These are phyloP conservation scores for Acrocera orbiculus DNA, from an alignment of 2,888 invertebrate genomes.

Conservation along the genomic window DNA sequence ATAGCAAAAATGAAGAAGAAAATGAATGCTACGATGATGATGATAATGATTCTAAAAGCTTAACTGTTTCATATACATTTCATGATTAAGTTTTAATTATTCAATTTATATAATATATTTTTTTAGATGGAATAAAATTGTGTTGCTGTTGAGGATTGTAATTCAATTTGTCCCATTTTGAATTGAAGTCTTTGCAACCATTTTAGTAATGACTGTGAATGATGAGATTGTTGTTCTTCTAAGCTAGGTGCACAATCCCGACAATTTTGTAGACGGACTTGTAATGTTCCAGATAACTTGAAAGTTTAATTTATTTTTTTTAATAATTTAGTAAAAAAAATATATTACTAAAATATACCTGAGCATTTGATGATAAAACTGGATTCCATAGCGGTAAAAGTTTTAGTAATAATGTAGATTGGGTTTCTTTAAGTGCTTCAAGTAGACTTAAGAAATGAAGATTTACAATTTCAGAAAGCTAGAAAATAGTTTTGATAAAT, in stretches of 20 bases:
- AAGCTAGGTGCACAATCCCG: slow-evolving; percentile 54
- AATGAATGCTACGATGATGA: slow-evolving; percentile 18
- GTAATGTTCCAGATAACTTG: slow-evolving; percentile 76
- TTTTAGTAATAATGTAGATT: slow-evolving; percentile 81
- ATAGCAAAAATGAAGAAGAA: slow-evolving; percentile 8
- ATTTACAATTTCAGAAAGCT: slow-evolving; percentile 96
- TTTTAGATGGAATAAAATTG: slow-evolving; percentile 67
- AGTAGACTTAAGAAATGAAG: slow-evolving; percentile 87
- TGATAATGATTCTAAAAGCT: slow-evolving; percentile 19
- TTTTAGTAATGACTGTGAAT: slow-evolving; percentile 41
- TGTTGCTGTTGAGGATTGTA: slow-evolving; percentile 80
- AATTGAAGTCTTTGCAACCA: slow-evolving; percentile 89
- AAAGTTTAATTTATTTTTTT: slow-evolving; percentile 5
- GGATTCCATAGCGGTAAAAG: slow-evolving; percentile 92
- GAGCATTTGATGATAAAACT: slow-evolving; percentile 79
- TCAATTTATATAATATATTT: neutral
- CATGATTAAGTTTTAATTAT: neutral
- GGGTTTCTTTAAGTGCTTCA: slow-evolving; percentile 88
- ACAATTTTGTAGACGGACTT: slow-evolving; percentile 72
- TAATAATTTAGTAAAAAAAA: neutral
- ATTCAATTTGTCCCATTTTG: slow-evolving; percentile 95
- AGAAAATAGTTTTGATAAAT: slow-evolving; percentile 15
- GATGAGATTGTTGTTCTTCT: slow-evolving; percentile 26
- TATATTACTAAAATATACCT: slow-evolving; percentile 39
- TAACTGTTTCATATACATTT: neutral